A percentile compares a stretch with the other conserved stretches of the same genome.
Conservation (phyloP, 2,113 vertebrate species). For the Melanerpes formicivorus region DNA sequence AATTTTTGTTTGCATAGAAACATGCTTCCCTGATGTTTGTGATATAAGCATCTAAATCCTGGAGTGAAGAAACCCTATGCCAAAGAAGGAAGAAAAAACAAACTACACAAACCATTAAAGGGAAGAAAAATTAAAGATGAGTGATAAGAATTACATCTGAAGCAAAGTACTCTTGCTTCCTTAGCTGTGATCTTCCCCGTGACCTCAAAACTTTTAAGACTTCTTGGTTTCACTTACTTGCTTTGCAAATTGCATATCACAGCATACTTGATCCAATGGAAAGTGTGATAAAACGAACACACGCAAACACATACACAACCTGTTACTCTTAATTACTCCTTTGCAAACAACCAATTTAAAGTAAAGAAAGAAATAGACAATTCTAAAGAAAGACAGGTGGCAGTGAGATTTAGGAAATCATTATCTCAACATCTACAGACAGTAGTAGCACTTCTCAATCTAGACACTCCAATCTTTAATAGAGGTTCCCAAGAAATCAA, state of each 20-base stretch:
- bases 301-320: rapidly evolving
- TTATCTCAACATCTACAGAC: neutral
- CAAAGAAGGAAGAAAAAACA: neutral
- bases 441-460: neutral
- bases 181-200: neutral
- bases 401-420: neutral
- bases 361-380: neutral
- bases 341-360: constrained; percentile 1
- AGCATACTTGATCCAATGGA: neutral
- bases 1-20: neutral
- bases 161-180: neutral
- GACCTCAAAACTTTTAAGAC: neutral
- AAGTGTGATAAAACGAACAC: neutral
- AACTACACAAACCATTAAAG: neutral
- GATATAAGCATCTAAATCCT: neutral
- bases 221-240: neutral
- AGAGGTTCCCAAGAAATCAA: neutral
- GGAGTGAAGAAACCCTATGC: neutral
- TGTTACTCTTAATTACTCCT: neutral
- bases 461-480: neutral
- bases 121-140: neutral
- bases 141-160: neutral
- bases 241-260: neutral
- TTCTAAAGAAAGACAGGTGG: neutral
- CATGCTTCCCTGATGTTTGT: neutral